Evolutionary conservation across 2,797 vertebrate genomes (phyloP), one percentile per base, ranked within the genome.

Genomic region (Schizopygopsis pylzovi): DNA sequence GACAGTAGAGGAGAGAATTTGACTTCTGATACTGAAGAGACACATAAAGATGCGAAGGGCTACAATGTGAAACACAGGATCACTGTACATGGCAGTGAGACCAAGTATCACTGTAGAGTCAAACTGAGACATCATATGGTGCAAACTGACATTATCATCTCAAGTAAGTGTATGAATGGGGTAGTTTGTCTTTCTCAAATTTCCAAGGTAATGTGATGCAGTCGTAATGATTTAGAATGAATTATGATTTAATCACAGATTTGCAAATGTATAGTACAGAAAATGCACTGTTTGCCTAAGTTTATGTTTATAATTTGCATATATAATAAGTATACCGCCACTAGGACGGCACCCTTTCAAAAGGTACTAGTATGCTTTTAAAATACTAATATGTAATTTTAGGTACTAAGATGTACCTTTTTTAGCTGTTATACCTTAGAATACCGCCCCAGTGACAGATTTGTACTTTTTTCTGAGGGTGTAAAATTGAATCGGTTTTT

Each of bases 91-190:
- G 41, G 41, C 33, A 71, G 37, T 25, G 65, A 82, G 11, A 56
- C 75, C 49, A 71, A 71, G 67, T 54, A 70, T 71, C 67, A 71
- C 37, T 82, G 80, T 15, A 82, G 80, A 71, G 22, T 82, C 49
- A 71, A 43, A 79, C n/a, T 73, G 65, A 28, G 25, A 18, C 65
- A 61, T 45, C 65, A 79, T 9, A 37, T 79, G 76, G 18, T 37
- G 52, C 61, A 79, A 56, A 41, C 73, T 12, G 75, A 39, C 45
- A 88, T 89, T 70, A 87, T 77, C 41, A 8, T 41, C 12, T 71
- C 49, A 20, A 25, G 80, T 71, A 43, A 56, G 75, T 77, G 49
- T 77, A 39, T 54, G 33, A 41, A 16, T 20, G 41, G 61, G 49
- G 20, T 52, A 20, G 28, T 39, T 76, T 37, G 11, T 76, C 72